Evolutionary conservation across 2,888 invertebrate species (phyloP), one percentile per base, ranked within the genome.

Genomic region (Pseudococcus longispinus): DNA sequence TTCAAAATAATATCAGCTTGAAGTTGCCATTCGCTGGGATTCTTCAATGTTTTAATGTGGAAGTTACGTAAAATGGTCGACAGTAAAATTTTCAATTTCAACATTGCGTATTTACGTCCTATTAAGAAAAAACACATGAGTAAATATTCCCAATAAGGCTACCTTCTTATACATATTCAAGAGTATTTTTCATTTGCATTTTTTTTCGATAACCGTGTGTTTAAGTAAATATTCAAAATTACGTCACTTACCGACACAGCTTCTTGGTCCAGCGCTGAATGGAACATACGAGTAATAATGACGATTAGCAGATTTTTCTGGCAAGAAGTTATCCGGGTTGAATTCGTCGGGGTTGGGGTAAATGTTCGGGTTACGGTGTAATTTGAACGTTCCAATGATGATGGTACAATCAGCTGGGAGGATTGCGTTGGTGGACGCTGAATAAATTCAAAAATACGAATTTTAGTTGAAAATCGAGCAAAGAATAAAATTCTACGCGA

Each of bases 301-400:
- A 88, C 96, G 93, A 89, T 94, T 93, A 83, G 94, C 94, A 88
- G 94, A 94, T 89, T 93, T 94, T 90, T 96, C 96, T 0, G 96
- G 95, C 88, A 96, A 92, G 92, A 96, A 97, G 90, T 96, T 95
- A 90, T 96, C 96, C 1, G 97, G 96, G 91, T 96, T 93, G 90
- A 95, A 97, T 88, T 92, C 92, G 74, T 93, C 92, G 0, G 97
- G 95, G 91, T 97, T 94, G 11, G 95, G 94, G 91, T 95, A 97
- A 84, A 94, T 92, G 89, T 94, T 93, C 1, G 92, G 91, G 89
- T 94, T 93, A 87, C 95, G 93, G 90, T 97, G 96, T 85, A 95
- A 90, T 89, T 93, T 93, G 90, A 92, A 94, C 1, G 94, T 94
- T 2, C 93, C 92, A 83, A 96, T 93, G 1, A 94, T 90, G 8